Conservation (phyloP, 2,113 vertebrate genomes). For the Sceloporus tristichus region DNA sequence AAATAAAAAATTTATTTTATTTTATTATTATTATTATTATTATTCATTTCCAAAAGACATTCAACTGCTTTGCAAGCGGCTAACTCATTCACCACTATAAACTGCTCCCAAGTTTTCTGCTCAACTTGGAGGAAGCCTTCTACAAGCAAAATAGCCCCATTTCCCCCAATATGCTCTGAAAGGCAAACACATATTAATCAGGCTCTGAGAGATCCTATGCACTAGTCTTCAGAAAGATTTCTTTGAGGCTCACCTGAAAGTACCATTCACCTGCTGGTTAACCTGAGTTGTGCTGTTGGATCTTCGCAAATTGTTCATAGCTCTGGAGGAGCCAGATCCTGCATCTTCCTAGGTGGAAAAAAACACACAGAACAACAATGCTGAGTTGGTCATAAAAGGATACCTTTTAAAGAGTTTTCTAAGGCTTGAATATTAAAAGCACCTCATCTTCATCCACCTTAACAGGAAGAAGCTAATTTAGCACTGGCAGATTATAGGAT, state of each 20-base stretch:
- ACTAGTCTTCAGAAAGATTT: background rate
- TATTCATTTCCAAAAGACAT: background rate
- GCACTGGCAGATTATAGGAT: background rate
- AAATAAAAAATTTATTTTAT: no score
- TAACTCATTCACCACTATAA: background rate
- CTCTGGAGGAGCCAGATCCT: constrained; percentile 74
- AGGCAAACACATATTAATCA: background rate
- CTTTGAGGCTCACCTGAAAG: constrained; percentile 77
- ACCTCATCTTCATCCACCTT: background rate
- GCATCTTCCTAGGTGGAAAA: constrained; percentile 77
- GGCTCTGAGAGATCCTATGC: background rate
- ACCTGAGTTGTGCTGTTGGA: constrained; percentile 94
- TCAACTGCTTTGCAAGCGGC: background rate
- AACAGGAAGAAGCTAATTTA: background rate
- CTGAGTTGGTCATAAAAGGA: accelerated
- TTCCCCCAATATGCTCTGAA: background rate
- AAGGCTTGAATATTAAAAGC: background rate
- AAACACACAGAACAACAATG: background rate
- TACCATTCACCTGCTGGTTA: constrained; percentile 78
- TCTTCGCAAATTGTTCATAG: constrained; percentile 92
- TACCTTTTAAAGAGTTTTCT: background rate
- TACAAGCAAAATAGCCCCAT: background rate
- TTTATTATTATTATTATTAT: no score
- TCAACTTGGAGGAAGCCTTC: background rate
- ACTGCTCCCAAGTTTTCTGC: background rate